Evolutionary conservation across 2,797 vertebrate species (phyloP).

Genomic region (Diplodus puntazzo): DNA sequence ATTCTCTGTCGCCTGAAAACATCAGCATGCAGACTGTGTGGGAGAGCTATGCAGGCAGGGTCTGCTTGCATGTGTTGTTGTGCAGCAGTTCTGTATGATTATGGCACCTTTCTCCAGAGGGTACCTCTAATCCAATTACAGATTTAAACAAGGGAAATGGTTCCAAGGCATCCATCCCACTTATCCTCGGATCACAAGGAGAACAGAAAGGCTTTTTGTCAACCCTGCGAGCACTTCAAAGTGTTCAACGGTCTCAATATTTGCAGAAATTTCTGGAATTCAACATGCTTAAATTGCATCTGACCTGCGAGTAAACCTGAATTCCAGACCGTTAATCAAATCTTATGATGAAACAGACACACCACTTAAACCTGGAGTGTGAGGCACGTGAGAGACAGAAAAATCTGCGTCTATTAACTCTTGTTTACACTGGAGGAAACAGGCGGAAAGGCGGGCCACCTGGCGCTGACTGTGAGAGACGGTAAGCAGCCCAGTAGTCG

Average conservation of each 20-base stretch:
- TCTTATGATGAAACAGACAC: constrained; percentile 60
- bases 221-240: constrained; percentile 71
- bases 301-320: constrained; percentile 60
- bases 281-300: constrained; percentile 70
- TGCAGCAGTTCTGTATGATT: constrained; percentile 59
- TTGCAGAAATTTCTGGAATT: constrained; percentile 76
- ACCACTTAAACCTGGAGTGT: constrained; percentile 50
- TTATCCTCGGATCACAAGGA: constrained; percentile 68
- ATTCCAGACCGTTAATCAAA: constrained; percentile 69
- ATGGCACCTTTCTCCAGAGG: constrained; percentile 72
- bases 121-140: constrained; percentile 77
- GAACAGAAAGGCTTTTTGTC: constrained; percentile 65
- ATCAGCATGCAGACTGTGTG: constrained; percentile 30
- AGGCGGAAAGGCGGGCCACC: constrained; percentile 4
- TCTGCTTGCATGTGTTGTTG: constrained; percentile 39
- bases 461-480: constrained; percentile 18
- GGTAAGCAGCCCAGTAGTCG: constrained; percentile 30
- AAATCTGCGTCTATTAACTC: constrained; percentile 28
- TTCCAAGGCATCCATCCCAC: constrained; percentile 72
- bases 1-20: constrained; percentile 26
- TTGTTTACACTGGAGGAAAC: constrained; percentile 43
- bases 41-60: constrained; percentile 30
- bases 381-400: constrained; percentile 28
- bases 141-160: constrained; percentile 75
- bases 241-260: constrained; percentile 69